Evolutionary conservation across 2,888 invertebrate species (phyloP).

Genomic region (Eudasyphora cyanicolor): DNA sequence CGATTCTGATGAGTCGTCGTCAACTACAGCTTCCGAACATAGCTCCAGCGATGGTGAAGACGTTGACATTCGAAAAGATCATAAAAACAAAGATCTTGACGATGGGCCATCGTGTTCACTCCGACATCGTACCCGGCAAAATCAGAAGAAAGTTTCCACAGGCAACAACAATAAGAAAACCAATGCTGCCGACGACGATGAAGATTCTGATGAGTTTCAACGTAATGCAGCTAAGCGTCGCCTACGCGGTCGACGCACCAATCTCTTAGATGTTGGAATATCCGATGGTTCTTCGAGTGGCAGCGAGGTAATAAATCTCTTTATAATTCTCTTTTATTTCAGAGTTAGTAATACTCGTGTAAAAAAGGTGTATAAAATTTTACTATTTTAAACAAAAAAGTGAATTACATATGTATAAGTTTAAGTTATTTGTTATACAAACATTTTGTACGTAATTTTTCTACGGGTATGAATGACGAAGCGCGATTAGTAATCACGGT

Average conservation of each 20-base stretch:
- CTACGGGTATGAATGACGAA: no score
- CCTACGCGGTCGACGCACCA: conserved; percentile 65
- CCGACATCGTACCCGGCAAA: conserved; percentile 45
- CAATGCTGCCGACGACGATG: conserved; percentile 19
- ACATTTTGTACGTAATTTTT: no score
- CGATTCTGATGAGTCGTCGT: conserved; percentile 72
- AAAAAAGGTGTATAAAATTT: no score
- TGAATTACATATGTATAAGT: no score
- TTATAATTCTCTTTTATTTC: conserved; percentile 24
- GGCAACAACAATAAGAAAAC: conserved; percentile 23
- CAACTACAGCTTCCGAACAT: conserved; percentile 63
- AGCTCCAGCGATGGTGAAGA: conserved; percentile 60
- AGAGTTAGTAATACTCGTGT: no score
- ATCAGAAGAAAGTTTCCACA: conserved; percentile 24
- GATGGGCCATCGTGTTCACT: conserved; percentile 70
- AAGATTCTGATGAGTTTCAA: conserved; percentile 65
- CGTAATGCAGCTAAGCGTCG: conserved; percentile 66
- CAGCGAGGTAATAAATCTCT: conserved; percentile 75
- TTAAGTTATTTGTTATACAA: no score
- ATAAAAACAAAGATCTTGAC: conserved; percentile 63
- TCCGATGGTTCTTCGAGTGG: conserved; percentile 72
- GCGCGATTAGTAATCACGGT: no score
- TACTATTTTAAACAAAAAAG: no score
- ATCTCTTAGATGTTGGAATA: conserved; percentile 60
- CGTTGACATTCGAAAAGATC: conserved; percentile 49